A percentile compares a stretch with the other conserved stretches of the same genome.
These are phyloP conservation scores for Smittia sp. DNA, from an alignment of 2,888 invertebrate genomes.

Conservation along the genomic window DNA sequence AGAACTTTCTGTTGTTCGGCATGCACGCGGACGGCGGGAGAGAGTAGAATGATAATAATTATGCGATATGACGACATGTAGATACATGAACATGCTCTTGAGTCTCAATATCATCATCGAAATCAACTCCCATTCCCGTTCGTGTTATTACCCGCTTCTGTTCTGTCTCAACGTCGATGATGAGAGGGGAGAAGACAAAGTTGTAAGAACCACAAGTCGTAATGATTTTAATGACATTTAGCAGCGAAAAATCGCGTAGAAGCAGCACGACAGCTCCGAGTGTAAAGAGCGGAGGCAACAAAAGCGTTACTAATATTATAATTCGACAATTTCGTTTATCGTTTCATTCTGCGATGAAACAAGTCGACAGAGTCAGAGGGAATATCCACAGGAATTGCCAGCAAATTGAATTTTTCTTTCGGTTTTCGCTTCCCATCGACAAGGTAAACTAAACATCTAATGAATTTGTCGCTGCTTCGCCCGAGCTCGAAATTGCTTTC, in stretches of 20 bases:
- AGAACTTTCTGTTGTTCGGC: background rate
- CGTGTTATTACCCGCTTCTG: constrained; percentile 14
- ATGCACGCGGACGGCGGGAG: background rate
- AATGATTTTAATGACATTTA: constrained; percentile 26
- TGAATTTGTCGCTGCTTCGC: constrained; percentile 12
- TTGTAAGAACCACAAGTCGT: constrained; percentile 15
- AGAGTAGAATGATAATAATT: background rate
- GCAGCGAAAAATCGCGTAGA: constrained; percentile 5
- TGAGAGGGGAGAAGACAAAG: background rate
- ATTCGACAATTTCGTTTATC: constrained; percentile 35
- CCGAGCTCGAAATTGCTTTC: constrained; percentile 6
- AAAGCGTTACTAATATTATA: constrained; percentile 37
- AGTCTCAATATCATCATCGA: constrained; percentile 2
- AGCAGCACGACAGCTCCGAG: background rate
- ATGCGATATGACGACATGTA: background rate
- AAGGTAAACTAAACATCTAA: constrained; percentile 10
- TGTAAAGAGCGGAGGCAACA: background rate
- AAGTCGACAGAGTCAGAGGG: background rate
- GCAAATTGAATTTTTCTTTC: constrained; percentile 17
- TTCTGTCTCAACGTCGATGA: background rate
- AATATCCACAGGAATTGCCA: background rate
- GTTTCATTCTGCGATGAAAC: constrained; percentile 23
- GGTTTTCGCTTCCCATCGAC: background rate
- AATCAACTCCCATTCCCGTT: constrained; percentile 1
- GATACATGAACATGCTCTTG: background rate